phyloP scores from a whole-genome alignment of 2,888 invertebrate genomes.

The Dolichomitus sp. region DNA sequence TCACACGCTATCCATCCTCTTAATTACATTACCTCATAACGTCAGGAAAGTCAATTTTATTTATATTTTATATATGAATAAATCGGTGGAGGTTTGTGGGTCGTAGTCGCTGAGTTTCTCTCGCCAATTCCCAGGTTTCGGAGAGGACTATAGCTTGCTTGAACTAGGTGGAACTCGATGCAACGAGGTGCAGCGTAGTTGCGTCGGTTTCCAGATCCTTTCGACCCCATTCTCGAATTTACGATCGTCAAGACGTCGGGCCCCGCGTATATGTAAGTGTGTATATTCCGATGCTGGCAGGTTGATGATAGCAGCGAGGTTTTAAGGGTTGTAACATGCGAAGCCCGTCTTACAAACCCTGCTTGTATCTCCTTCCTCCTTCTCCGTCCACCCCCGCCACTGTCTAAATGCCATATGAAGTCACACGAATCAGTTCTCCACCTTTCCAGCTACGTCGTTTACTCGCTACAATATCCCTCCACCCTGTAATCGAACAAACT shows the following conservation, averaged over 20 bases:
- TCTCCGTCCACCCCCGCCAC: conserved; percentile 3
- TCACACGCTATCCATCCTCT: conserved; percentile 4
- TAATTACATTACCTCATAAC: conserved; percentile 45
- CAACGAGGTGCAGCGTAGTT: conserved; percentile 14
- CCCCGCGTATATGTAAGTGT: conserved; percentile 15
- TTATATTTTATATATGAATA: conserved; percentile 54
- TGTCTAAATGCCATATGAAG: conserved; percentile 32
- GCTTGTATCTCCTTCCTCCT: conserved; percentile 20
- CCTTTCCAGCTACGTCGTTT: not conserved
- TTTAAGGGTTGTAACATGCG: conserved; percentile 42
- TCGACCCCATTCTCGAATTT: conserved; percentile 59
- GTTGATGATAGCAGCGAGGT: conserved; percentile 30
- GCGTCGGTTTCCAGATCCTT: conserved; percentile 45
- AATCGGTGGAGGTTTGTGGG: conserved; percentile 39
- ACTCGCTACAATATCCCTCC: not conserved
- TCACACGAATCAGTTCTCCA: conserved; percentile 35
- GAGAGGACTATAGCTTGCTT: conserved; percentile 8
- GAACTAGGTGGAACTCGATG: not conserved
- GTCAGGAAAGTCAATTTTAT: conserved; percentile 37
- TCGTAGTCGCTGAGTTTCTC: conserved; percentile 19
- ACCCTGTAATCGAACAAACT: conserved; percentile 31
- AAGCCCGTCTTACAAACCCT: conserved; percentile 63
- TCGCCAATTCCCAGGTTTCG: conserved; percentile 23
- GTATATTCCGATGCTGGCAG: conserved; percentile 38
- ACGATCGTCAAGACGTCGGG: conserved; percentile 51